Base-by-base conservation (phyloP, 1,140 invertebrate species). In the Glossosoma conforme region DNA sequence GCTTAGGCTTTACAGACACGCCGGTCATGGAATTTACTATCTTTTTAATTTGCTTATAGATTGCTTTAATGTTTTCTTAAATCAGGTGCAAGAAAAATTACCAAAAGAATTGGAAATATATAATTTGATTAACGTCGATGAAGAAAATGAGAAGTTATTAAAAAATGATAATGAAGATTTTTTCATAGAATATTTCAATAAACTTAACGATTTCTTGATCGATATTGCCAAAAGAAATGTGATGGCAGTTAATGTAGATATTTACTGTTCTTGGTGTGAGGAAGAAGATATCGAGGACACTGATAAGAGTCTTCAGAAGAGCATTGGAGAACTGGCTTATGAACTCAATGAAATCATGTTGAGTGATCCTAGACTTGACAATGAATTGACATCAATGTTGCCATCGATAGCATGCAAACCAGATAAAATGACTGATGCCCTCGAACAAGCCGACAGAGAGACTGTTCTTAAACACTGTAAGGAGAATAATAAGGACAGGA, bases 241-340 rank as follows among this genome's bases (percentile, higher is more conserved):
- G 10, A 54, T 52, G 45, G 13, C 42, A 28, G 36, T 58, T 1
- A 54, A 51, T 30, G 38, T 58, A n/a, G 47, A 54, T 37, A 38
- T 54, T 9, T 54, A 43, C 14, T 54, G 51, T 20, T 51, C 47
- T 10, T 58, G 52, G 56, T 30, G 30, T 42, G 56, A 58, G 40
- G 11, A 42, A 44, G 9, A 24, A 9, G 22, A 22, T 1, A 19
- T 18, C 10, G 25, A 54, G 13, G 44, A 54, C 32, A 13, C 46
- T 1, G 9, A 14, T 35, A 58, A 36, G 43, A 33, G 47, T 13
- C 22, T 58, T 5, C 56, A 58, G 37, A 42, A 14, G 35, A 32
- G 38, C 13, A 36, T 58, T 11, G 56, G 47, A 17, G 56, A 58
- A 32, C 5, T 15, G n/a, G 42, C 56, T 30, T 52, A 54, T 33